Conservation (phyloP, 2,888 invertebrate species). For the Andrena hattorfiana region DNA sequence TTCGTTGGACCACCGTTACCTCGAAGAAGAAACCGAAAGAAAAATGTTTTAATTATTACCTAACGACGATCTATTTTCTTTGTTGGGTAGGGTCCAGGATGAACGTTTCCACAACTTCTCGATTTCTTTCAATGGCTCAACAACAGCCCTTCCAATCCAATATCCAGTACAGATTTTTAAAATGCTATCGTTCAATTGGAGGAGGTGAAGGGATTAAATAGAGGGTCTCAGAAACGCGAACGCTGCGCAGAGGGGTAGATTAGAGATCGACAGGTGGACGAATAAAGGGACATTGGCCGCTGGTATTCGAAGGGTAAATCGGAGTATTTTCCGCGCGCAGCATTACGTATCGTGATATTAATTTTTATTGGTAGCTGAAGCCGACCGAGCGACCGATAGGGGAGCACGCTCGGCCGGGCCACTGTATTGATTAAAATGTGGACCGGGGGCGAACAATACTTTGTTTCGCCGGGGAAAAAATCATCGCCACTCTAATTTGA, state of each 20-base stretch:
- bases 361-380: slow-evolving; percentile 82
- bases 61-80: neutral
- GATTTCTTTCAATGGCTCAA: too few relatives aligned
- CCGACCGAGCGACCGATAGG: slow-evolving; percentile 72
- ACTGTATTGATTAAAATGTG: slow-evolving; percentile 83
- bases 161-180: too few relatives aligned
- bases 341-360: slow-evolving; percentile 83
- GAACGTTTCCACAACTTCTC: neutral
- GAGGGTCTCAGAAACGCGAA: neutral
- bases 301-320: slow-evolving; percentile 68
- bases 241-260: neutral
- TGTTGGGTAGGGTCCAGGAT: neutral
- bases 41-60: slow-evolving; percentile 26
- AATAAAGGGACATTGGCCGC: neutral
- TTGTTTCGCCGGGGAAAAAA: slow-evolving; percentile 78
- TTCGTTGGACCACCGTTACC: slow-evolving; percentile 25
- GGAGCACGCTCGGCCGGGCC: slow-evolving; percentile 63
- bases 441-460: slow-evolving; percentile 80
- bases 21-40: neutral
- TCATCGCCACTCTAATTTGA: slow-evolving; percentile 83
- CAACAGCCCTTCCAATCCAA: too few relatives aligned
- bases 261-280: neutral
- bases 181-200: neutral
- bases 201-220: neutral
- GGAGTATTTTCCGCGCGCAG: slow-evolving; percentile 77